Conservation (phyloP, 2,113 vertebrate species). For the Ramphastos sulfuratus region DNA sequence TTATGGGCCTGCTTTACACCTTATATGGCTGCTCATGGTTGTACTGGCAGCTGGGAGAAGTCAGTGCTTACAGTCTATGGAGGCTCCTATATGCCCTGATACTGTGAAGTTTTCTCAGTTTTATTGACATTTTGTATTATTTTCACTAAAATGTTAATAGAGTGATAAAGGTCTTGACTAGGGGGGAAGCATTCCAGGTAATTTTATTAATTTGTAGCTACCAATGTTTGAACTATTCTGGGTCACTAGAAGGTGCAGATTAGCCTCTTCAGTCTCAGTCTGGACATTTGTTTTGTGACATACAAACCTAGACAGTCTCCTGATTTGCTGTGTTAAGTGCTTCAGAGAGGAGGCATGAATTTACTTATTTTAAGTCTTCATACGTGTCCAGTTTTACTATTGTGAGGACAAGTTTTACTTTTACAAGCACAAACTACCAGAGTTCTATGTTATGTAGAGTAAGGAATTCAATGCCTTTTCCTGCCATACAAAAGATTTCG, state of each 20-base stretch:
- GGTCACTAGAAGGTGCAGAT: conserved; percentile 69
- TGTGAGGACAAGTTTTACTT: neutral
- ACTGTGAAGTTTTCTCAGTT: neutral
- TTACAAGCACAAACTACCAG: neutral
- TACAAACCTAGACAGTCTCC: neutral
- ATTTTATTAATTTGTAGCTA: neutral
- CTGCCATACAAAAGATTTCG: neutral
- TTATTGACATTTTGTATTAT: neutral
- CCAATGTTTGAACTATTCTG: neutral
- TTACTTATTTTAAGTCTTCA: neutral
- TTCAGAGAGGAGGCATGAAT: neutral
- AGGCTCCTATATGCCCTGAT: neutral
- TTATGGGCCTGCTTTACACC: fast-evolving
- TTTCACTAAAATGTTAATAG: neutral
- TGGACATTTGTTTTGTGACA: neutral
- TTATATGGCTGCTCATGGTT: fast-evolving
- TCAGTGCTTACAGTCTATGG: neutral
- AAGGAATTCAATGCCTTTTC: neutral
- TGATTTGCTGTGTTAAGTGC: neutral
- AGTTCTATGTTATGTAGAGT: neutral
- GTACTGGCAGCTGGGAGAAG: neutral
- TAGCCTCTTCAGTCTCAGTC: conserved; percentile 3
- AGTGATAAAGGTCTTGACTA: neutral
- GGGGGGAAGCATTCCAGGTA: neutral
- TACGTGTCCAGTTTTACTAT: neutral